Base-by-base conservation (phyloP, 2,113 vertebrate species). In the Lophius piscatorius region DNA sequence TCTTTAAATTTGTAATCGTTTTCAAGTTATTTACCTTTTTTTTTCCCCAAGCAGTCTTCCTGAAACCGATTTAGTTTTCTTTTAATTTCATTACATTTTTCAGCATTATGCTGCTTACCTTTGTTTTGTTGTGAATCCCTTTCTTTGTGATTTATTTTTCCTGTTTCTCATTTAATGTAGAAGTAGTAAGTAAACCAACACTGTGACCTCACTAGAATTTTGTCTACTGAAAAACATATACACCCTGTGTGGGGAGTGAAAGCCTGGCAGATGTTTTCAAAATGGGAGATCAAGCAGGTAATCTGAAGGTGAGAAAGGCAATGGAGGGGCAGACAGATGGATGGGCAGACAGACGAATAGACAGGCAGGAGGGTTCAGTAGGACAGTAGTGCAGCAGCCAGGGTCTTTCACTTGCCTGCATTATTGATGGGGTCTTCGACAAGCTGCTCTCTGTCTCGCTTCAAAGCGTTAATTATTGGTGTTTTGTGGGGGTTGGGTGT, bases 351-450 rank as follows among this genome's bases (percentile, higher is more conserved):
- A 68, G 73, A 73, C 70, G 78, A 74, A 55, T 80, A 71, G 73
- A 80, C 36, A 70, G 33, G 41, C 59, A 34, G 58, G 28, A 31
- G 45, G 39, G 64, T 65, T 66, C 35, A 63, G 71, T 20, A 16
- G 67, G 55, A 76, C 65, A 49, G 46, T 49, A 12, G 65, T 22
- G 48, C 23, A 70, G 70, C 72, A 87, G 72, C 51, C 73, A n/a
- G 69, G 70, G 78, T 83, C 82, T 74, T 69, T 80, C 78, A 66
- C 76, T 78, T 49, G 26, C 50, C 67, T 91, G 78, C 88, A 91
- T 91, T 91, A 92, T 92, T 90, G 84, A 92, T 91, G 76, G 63
- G 42, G 62, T 66, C 67, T 71, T 68, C 80, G 78, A 82, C 80
- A 85, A 65, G 70, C 81, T 78, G 74, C 74, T 70, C 76, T 73